Evolutionary conservation across 92 coral and sea anemone genomes (phyloP), one percentile per base, ranked within the genome.

Genomic region (Diadumene lineata): DNA sequence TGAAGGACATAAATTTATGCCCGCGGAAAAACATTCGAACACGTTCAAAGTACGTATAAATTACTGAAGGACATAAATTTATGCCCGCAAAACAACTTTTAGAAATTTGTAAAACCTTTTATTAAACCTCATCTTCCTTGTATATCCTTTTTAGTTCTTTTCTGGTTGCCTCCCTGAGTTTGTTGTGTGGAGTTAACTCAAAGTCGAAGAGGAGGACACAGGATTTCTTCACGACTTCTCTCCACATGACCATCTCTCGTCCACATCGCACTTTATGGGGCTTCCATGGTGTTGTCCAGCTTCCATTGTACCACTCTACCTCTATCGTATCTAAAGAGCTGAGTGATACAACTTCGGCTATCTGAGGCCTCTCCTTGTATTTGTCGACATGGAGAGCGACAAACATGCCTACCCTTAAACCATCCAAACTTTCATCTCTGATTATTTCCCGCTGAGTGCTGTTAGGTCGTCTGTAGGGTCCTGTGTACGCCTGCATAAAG

Each of bases 401-500:
- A 21, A 75, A 16, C 77, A 82, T 75, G n/a, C 60, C 81, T 18
- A 26, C 60, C 30, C 58, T 22, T 7, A 75, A 46, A 29, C 44
- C 66, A 8, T 17, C 75, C 19, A 32, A 15, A 43, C 56, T 46
- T 43, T 61, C 62, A 3, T 65, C 69, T 68, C n/a, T 44, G 27
- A 73, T 53, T 7, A 73, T 72, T 18, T 81, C 66, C 33, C 67
- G 64, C 60, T 73, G 85, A 0, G 26, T 66, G 67, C 31, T 29
- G 18, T 56, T 55, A 19, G 72, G 32, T 0, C 79, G 25, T 26
- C 74, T 48, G 70, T 81, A 81, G 8, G 74, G 56, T 19, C 80
- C 85, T 1, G 85, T 72, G 57, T 81, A 81, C 1, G 75, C 85
- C 85, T 81, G 21, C 50, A 38, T 17, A 66, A 66, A 60, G 28